Evolutionary conservation across 2,797 vertebrate species (phyloP).

Genomic region (Etheostoma nigrum): DNA sequence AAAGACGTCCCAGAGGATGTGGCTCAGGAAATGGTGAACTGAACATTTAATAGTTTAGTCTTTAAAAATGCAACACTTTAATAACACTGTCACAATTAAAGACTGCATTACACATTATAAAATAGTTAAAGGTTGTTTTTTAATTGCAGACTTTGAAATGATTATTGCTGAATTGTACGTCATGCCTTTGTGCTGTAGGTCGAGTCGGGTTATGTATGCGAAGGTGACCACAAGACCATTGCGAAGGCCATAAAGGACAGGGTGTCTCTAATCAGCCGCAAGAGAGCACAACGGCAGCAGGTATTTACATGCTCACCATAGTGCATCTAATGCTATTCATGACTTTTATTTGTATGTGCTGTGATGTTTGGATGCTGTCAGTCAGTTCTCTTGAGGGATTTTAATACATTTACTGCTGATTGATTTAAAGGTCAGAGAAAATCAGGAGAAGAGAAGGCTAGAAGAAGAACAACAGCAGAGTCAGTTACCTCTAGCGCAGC

Average conservation of each 20-base stretch:
- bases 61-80: neutral
- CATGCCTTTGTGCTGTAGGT: constrained; percentile 84
- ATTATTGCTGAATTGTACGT: neutral
- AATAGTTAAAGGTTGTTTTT: neutral
- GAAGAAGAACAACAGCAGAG: constrained; percentile 89
- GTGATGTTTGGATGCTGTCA: no score
- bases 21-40: constrained; percentile 97
- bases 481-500: constrained; percentile 57
- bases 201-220: constrained; percentile 96
- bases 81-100: neutral
- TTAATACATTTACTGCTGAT: constrained; percentile 10
- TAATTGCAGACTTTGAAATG: neutral
- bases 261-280: constrained; percentile 95
- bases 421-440: constrained; percentile 88
- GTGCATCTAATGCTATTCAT: neutral
- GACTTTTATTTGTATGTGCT: neutral
- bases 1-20: constrained; percentile 98
- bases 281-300: constrained; percentile 94
- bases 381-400: neutral
- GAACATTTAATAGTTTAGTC: constrained; percentile 3
- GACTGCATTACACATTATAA: neutral
- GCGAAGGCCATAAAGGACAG: constrained; percentile 99
- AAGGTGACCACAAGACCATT: constrained; percentile 99
- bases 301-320: constrained; percentile 47
- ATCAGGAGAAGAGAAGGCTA: constrained; percentile 93